A percentile compares a stretch with the other conserved stretches of the same genome.
These are phyloP conservation scores for Dasyprocta punctata DNA, from an alignment of 2,113 vertebrate genomes.

Conservation along the genomic window DNA sequence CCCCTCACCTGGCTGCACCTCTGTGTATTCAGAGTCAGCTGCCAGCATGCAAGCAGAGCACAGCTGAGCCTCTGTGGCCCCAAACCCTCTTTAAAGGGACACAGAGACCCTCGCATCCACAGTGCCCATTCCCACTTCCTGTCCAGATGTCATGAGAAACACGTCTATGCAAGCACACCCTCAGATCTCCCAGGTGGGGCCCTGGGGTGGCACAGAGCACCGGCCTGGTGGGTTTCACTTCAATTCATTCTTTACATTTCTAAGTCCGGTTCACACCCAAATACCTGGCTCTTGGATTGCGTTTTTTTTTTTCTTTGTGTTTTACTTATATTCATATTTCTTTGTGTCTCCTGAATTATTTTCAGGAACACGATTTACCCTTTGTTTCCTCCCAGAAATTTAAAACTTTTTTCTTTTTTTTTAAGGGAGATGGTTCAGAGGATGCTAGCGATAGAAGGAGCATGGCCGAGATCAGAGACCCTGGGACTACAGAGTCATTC, in stretches of 20 bases:
- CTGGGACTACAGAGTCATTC: neutral
- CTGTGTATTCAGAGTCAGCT: constrained; percentile 19
- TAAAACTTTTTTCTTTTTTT: neutral
- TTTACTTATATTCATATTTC: neutral
- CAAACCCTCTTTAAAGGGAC: neutral
- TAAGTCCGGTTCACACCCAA: neutral
- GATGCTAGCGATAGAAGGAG: neutral
- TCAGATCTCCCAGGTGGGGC: neutral
- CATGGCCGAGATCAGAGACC: neutral
- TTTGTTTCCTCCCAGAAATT: neutral
- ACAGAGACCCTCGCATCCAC: neutral
- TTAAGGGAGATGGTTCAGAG: neutral
- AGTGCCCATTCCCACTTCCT: neutral
- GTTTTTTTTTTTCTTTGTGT: neutral
- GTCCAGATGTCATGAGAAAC: neutral
- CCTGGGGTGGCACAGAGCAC: neutral
- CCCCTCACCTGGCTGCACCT: constrained; percentile 56
- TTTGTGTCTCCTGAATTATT: neutral
- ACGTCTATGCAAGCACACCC: neutral
- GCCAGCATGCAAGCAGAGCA: neutral
- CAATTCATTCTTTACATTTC: neutral
- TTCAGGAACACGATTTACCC: neutral
- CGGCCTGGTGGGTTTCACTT: neutral
- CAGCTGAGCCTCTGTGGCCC: neutral
- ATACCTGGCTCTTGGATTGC: neutral